Percentiles rank a stretch among this genome's conserved stretches.
These are phyloP conservation scores for Priocnemis perturbator DNA, from an alignment of 2,888 invertebrate genomes.

Conservation along the genomic window DNA sequence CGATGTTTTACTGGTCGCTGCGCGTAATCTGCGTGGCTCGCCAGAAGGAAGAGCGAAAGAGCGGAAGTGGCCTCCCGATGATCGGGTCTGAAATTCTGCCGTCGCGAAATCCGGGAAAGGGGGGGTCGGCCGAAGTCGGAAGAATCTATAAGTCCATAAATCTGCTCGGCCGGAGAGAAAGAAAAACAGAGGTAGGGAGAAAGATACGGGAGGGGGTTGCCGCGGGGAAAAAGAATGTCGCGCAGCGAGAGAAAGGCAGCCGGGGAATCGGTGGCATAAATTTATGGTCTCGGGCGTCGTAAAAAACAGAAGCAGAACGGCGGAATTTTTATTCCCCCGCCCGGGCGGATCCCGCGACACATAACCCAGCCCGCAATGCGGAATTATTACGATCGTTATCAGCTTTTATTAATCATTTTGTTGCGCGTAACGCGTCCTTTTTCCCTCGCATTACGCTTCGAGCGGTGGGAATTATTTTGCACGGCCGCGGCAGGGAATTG, in stretches of 20 bases:
- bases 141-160: slow-evolving; percentile 73
- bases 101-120: slow-evolving; percentile 32
- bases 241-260: slow-evolving; percentile 37
- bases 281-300: slow-evolving; percentile 57
- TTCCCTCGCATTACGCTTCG: not conserved
- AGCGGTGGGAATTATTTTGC: no score
- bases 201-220: slow-evolving; percentile 42
- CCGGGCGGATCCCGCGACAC: slow-evolving; percentile 24
- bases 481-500: no score
- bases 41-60: slow-evolving; percentile 11
- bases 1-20: slow-evolving; percentile 10
- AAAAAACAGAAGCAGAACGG: slow-evolving; percentile 55
- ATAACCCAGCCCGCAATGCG: no score
- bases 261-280: slow-evolving; percentile 52
- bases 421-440: not conserved
- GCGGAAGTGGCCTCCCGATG: not conserved
- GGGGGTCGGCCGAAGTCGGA: slow-evolving; percentile 52
- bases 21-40: slow-evolving; percentile 22
- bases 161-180: slow-evolving; percentile 49
- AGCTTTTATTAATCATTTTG: not conserved
- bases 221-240: slow-evolving; percentile 34
- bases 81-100: slow-evolving; percentile 34
- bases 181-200: slow-evolving; percentile 25
- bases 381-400: slow-evolving; percentile 15
- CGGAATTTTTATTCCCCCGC: slow-evolving; percentile 54